A percentile compares a stretch with the other conserved stretches of the same genome.
Conservation (phyloP, 2,888 invertebrate species). For the Cremastobaeus sp. region DNA sequence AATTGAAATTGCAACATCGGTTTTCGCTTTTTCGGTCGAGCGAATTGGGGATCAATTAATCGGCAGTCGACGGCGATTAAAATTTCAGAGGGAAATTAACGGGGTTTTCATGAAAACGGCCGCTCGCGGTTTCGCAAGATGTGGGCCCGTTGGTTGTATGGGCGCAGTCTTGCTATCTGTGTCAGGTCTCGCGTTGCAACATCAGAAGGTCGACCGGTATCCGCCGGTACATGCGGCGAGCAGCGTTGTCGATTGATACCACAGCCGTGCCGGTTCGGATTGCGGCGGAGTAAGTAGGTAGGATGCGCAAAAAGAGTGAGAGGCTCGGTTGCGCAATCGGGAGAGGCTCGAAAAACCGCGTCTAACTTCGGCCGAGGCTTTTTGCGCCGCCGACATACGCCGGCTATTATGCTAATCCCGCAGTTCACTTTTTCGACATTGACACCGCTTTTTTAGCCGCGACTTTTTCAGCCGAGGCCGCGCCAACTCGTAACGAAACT, state of each 20-base stretch:
- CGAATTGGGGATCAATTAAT: neutral
- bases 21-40: no score
- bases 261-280: constrained; percentile 50
- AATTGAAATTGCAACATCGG: no score
- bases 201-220: constrained; percentile 78
- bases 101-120: constrained; percentile 66
- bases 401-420: constrained; percentile 47
- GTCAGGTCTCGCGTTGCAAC: constrained; percentile 77
- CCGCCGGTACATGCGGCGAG: constrained; percentile 64
- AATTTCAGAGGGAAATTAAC: constrained; percentile 69
- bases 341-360: constrained; percentile 55
- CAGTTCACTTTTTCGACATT: constrained; percentile 59
- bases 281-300: constrained; percentile 55
- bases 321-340: constrained; percentile 54
- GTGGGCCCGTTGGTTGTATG: constrained; percentile 61
- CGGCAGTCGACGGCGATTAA: constrained; percentile 59
- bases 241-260: constrained; percentile 71
- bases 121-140: constrained; percentile 68
- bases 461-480: constrained; percentile 35
- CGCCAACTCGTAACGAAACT: constrained; percentile 17
- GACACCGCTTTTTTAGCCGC: constrained; percentile 51
- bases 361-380: constrained; percentile 57
- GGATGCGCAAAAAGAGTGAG: constrained; percentile 61
- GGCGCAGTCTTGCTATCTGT: constrained; percentile 74
- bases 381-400: constrained; percentile 32